Conservation (phyloP, 92 coral and sea anemone genomes). For the Zoanthus sansibaricus region DNA sequence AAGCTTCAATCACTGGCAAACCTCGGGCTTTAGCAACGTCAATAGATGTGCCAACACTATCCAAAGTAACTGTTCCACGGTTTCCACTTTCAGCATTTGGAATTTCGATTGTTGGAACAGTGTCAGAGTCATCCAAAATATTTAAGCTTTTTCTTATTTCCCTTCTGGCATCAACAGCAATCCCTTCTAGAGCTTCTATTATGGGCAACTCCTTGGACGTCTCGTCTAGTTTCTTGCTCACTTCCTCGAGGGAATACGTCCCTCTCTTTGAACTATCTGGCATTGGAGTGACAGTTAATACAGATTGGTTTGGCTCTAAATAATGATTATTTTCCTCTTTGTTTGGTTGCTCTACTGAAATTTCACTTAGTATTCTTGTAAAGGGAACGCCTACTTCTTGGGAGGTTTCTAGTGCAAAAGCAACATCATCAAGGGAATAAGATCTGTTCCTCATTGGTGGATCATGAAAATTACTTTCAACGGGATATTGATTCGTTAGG, state of each 20-base stretch:
- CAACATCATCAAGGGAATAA: conserved; percentile 85
- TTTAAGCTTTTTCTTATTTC: conserved; percentile 47
- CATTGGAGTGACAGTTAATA: not conserved
- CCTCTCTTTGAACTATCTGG: conserved; percentile 58
- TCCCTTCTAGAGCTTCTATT: conserved; percentile 35
- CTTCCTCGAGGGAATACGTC: conserved; percentile 72
- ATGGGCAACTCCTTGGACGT: conserved; percentile 36
- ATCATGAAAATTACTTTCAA: not conserved
- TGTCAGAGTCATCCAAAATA: conserved; percentile 25
- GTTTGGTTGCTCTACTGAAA: conserved; percentile 50
- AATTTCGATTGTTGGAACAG: not conserved
- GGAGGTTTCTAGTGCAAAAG: conserved; percentile 79
- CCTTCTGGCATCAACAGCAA: conserved; percentile 41
- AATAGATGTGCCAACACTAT: conserved; percentile 69
- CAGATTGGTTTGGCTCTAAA: not conserved
- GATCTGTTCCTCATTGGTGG: conserved; percentile 64
- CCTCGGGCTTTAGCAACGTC: conserved; percentile 73
- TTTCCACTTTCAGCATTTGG: conserved; percentile 30
- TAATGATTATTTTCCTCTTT: not conserved
- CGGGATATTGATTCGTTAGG: not conserved
- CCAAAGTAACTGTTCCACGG: conserved; percentile 80
- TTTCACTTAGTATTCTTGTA: conserved; percentile 58
- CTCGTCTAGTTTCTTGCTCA: conserved; percentile 59
- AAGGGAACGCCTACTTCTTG: conserved; percentile 75
- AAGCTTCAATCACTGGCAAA: conserved; percentile 77